phyloP scores from a whole-genome alignment of 2,888 invertebrate genomes.

The Microctonus brassicae region DNA sequence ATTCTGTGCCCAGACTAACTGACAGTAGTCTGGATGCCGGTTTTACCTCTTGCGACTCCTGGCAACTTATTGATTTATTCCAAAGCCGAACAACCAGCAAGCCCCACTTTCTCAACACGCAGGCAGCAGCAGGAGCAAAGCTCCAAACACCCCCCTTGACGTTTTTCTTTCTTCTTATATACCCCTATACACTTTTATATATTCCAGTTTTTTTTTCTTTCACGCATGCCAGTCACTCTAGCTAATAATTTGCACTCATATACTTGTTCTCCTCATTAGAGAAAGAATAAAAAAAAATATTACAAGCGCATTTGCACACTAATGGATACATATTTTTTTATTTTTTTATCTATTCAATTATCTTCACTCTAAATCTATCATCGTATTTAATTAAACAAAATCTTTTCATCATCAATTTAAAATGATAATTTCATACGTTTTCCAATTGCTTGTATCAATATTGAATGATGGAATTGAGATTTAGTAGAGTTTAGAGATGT shows the following conservation, averaged over 20 bases:
- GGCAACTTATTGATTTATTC: slow-evolving; percentile 57
- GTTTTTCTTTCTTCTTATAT: not conserved
- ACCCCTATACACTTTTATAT: slow-evolving; percentile 16
- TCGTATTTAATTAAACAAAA: not conserved
- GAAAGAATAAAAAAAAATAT: slow-evolving; percentile 5
- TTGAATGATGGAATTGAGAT: slow-evolving; percentile 15
- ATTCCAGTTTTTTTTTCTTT: slow-evolving; percentile 29
- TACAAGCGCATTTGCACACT: not conserved
- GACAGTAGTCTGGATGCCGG: not conserved
- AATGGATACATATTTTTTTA: slow-evolving; percentile 21
- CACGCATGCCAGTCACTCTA: slow-evolving; percentile 16
- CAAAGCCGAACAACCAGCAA: slow-evolving; percentile 47
- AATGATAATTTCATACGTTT: not conserved
- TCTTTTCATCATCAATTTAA: not conserved
- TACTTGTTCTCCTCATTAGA: slow-evolving; percentile 16
- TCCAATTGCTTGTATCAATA: slow-evolving; percentile 24
- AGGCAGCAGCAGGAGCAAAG: slow-evolving; percentile 5
- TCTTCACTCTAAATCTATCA: not conserved
- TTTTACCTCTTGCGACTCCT: slow-evolving; percentile 36
- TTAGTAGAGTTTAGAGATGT: slow-evolving; percentile 7
- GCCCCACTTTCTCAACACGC: slow-evolving; percentile 4
- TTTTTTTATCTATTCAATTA: not conserved
- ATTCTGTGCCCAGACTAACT: not conserved
- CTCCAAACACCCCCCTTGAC: slow-evolving; percentile 38
- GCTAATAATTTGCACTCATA: slow-evolving; percentile 37